These are phyloP conservation scores for Antechinus stuartii DNA, from an alignment of 2,113 vertebrate species.

Conservation along the genomic window DNA sequence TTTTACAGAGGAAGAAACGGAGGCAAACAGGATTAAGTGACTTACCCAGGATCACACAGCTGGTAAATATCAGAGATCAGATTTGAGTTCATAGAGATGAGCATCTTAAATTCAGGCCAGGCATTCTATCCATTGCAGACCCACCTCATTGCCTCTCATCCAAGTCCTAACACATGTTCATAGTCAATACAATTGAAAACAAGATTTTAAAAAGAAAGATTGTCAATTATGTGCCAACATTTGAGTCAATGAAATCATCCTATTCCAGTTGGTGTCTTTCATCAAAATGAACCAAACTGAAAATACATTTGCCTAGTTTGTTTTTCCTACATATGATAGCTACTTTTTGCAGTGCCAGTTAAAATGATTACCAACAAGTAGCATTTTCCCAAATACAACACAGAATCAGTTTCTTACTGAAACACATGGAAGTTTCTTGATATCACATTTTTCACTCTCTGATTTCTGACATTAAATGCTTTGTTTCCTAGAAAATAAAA, in stretches of 20 bases:
- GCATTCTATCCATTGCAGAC: neutral
- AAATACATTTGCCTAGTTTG: slow-evolving; percentile 51
- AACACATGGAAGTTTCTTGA: slow-evolving; percentile 63
- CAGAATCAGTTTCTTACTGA: slow-evolving; percentile 55
- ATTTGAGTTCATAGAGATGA: neutral
- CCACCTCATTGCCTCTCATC: neutral
- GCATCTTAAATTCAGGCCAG: neutral
- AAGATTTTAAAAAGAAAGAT: slow-evolving; percentile 18
- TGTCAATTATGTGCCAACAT: slow-evolving; percentile 5
- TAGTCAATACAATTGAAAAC: slow-evolving; percentile 26
- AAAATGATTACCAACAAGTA: slow-evolving; percentile 44
- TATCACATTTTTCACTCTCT: slow-evolving; percentile 48
- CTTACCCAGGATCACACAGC: neutral
- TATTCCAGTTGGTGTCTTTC: slow-evolving; percentile 46
- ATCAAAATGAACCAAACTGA: slow-evolving; percentile 39
- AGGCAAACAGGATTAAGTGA: neutral
- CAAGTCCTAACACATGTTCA: neutral
- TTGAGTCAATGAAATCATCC: slow-evolving; percentile 36
- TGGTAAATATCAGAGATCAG: neutral
- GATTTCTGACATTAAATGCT: slow-evolving; percentile 52
- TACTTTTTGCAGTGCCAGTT: slow-evolving; percentile 62
- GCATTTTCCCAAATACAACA: slow-evolving; percentile 56
- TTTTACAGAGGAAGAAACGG: neutral
- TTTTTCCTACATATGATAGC: slow-evolving; percentile 40
- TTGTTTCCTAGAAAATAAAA: slow-evolving; percentile 62